phyloP scores from a whole-genome alignment of 2,888 invertebrate species.

The Galerucella nymphaeae region DNA sequence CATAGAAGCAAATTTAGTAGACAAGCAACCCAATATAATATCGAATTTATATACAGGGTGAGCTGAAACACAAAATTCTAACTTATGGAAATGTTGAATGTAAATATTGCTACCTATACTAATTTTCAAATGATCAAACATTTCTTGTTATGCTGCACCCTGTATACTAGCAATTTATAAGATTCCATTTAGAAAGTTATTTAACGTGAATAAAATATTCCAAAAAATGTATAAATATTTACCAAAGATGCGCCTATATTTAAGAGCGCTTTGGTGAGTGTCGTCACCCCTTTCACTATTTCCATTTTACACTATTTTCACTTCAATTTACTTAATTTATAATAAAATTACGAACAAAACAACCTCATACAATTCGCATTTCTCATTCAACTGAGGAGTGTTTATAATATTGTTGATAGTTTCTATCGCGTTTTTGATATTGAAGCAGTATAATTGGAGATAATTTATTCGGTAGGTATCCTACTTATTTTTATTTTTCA shows the following conservation, averaged over 20 bases:
- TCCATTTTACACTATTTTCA: constrained; percentile 7
- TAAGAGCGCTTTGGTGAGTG: not conserved
- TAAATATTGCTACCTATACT: too few relatives aligned
- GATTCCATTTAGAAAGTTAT: too few relatives aligned
- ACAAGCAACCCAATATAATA: too few relatives aligned
- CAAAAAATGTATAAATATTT: not conserved
- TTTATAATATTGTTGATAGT: not conserved
- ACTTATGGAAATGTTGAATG: too few relatives aligned
- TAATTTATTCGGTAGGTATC: not conserved
- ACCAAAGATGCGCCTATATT: not conserved
- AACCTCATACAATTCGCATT: not conserved
- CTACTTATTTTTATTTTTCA: not conserved
- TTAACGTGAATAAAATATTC: too few relatives aligned
- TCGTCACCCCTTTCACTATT: not conserved
- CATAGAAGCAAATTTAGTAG: too few relatives aligned
- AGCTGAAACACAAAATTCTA: too few relatives aligned
- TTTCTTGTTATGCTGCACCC: too few relatives aligned
- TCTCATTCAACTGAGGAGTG: not conserved
- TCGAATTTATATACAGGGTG: too few relatives aligned
- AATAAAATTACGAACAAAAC: not conserved
- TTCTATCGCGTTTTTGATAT: not conserved
- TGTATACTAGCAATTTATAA: too few relatives aligned
- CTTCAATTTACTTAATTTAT: not conserved
- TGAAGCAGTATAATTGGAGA: not conserved
- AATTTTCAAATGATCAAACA: too few relatives aligned